Evolutionary conservation across 1,140 invertebrate genomes (phyloP), one percentile per base, ranked within the genome.

Genomic region (Lysiphlebus fabarum): DNA sequence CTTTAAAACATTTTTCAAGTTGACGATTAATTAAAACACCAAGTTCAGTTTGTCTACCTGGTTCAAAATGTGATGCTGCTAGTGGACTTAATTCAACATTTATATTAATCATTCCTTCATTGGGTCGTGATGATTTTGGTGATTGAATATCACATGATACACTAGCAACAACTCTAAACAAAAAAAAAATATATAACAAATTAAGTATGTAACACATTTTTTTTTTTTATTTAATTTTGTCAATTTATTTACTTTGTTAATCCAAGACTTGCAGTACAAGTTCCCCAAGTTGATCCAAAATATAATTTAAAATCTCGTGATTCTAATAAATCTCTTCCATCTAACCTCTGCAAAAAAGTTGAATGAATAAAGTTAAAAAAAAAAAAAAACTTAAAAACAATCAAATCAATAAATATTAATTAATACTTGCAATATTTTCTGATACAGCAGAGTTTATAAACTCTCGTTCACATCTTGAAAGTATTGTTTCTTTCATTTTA

Each of bases 1-100:
- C 93, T 71, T 92, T 92, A 48, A 95, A 87, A 76, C 91, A 93
- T 73, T 93, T 88, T 71, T 97, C 94, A 42, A 98, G 72, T 40
- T 93, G 80, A 65, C 93, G 83, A 65, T 90, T 93, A 3, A 95
- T 81, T 67, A 92, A 86, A 26, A 94, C 86, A 36, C 83, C 83
- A 43, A 88, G 77, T 62, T 92, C 89, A 9, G 84, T 85, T 70
- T 85, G 84, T 62, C 87, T 80, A 43, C 87, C 87, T 6, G 84
- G 71, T 77, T 94, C 91, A 81, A 91, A 92, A 72, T 89, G 82
- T 33, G 88, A 85, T 26, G 88, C 86, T 11, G 87, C 91, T 83
- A 97, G 87, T 17, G 90, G 87, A 70, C 87, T 88, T 7, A 96
- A 79, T 74, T 96, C 93, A 1, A 95, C 85, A 82, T 95, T 93